Conservation (phyloP, 2,113 vertebrate species). For the Ursus arctos region DNA sequence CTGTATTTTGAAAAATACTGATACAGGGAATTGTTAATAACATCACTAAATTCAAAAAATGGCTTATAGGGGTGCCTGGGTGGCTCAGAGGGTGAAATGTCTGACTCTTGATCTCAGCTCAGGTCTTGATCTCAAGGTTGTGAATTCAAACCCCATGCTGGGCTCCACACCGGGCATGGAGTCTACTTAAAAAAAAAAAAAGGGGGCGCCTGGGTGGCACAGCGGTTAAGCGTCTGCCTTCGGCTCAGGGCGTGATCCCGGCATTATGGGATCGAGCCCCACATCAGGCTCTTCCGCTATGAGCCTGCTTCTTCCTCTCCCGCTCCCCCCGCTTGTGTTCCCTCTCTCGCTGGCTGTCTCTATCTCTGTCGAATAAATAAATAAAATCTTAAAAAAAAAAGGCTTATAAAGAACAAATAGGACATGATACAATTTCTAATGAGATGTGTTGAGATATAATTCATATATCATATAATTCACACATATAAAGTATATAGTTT, state of each 20-base stretch:
- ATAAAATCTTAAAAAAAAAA: background rate
- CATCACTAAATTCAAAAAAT: slow-evolving; percentile 11
- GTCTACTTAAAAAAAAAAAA: background rate
- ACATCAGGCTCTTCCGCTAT: too few species aligned
- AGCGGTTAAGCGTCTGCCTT: too few species aligned
- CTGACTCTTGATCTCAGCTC: background rate
- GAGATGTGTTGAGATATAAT: slow-evolving; percentile 8
- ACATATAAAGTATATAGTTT: background rate
- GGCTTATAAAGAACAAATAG: background rate
- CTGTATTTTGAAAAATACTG: slow-evolving; percentile 43
- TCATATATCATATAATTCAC: background rate
- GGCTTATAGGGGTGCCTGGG: background rate
- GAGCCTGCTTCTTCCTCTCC: too few species aligned
- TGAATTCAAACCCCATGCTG: background rate
- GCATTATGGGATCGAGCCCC: too few species aligned
- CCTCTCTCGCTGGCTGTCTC: too few species aligned
- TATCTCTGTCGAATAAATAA: too few species aligned
- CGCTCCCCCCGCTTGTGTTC: too few species aligned
- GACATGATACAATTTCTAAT: background rate
- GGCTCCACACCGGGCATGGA: background rate
- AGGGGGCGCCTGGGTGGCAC: too few species aligned
- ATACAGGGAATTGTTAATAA: background rate
- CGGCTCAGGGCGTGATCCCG: too few species aligned
- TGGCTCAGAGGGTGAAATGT: background rate
- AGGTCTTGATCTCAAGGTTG: background rate